Evolutionary conservation across 2,888 invertebrate genomes (phyloP).

Genomic region (Glaucopsyche alexis): DNA sequence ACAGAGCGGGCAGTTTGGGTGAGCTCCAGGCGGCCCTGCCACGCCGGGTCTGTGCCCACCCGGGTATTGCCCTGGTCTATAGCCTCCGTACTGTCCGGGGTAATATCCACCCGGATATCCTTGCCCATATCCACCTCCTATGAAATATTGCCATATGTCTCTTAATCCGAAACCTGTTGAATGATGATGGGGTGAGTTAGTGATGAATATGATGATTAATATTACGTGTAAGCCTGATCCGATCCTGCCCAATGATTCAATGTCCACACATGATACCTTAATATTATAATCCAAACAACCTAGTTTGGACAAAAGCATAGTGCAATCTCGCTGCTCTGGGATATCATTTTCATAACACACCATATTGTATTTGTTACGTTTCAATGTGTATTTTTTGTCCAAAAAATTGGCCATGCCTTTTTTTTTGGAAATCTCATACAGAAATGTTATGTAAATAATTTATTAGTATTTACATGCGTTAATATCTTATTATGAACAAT

Average conservation of each 20-base stretch:
- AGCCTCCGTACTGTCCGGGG: constrained; percentile 45
- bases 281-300: neutral
- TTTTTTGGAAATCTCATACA: no score
- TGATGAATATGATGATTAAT: constrained; percentile 42
- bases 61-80: constrained; percentile 46
- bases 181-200: constrained; percentile 49
- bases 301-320: no score
- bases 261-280: neutral
- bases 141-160: constrained; percentile 72
- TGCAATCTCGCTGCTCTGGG: no score
- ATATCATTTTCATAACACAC: no score
- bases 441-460: no score
- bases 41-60: constrained; percentile 44
- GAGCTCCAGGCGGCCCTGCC: constrained; percentile 69
- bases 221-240: constrained; percentile 22
- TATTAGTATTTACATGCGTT: no score
- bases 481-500: no score
- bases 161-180: constrained; percentile 72
- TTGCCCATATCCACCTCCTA: constrained; percentile 64
- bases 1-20: constrained; percentile 84
- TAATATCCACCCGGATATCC: constrained; percentile 34
- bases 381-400: no score
- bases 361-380: no score
- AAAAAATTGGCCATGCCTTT: no score
- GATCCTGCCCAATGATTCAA: neutral